Base-by-base conservation (phyloP, 2,888 invertebrate genomes). In the Lingula anatina region DNA sequence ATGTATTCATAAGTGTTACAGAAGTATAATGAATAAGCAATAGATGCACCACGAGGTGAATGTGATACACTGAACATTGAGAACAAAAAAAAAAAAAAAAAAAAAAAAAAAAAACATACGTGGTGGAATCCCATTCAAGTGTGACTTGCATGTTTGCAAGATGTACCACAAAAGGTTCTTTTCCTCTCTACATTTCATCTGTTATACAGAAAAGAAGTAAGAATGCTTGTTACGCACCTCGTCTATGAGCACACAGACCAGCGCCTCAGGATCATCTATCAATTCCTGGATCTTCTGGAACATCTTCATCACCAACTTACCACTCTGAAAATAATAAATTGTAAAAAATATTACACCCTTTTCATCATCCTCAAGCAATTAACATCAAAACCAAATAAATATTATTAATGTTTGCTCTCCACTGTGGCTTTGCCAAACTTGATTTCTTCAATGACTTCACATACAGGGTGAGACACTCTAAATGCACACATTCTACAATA, bases 201-300 rank as follows among this genome's bases (percentile, higher is more conserved):
- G 23, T 24, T 41, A 25, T 7, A 31, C 3, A n/a, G 12, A 40
- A 24, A 40, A 15, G n/a, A n/a, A n/a, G n/a, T n/a, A n/a, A 40
- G 15, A 40, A 40, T 21, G 23, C 20, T 21, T 39, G 15, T 12
- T 3, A 46, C 54, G 54, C 51, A 80, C 88, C 81, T 99, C 97
- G 79, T 99, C 97, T 51, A 99, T 90, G 3, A 99, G 82, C 44
- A 99, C 87, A 72, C 88, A 90, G 1, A 93, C 88, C 25, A 99
- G 81, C 47, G 87, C 83, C 15, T 86, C 81, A 0, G 82, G 80
- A 75, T 94, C 88, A 55, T 87, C 86, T 37, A 78, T 66, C 9
- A 91, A 80, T 69, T 89, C 88, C 52, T 84, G 84, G 46, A 99
- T 88, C 74, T 88, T 88, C 47, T 85, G 83, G 76, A 99, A 99